phyloP scores from a whole-genome alignment of 2,888 invertebrate genomes.

The Monochamus alternatus region DNA sequence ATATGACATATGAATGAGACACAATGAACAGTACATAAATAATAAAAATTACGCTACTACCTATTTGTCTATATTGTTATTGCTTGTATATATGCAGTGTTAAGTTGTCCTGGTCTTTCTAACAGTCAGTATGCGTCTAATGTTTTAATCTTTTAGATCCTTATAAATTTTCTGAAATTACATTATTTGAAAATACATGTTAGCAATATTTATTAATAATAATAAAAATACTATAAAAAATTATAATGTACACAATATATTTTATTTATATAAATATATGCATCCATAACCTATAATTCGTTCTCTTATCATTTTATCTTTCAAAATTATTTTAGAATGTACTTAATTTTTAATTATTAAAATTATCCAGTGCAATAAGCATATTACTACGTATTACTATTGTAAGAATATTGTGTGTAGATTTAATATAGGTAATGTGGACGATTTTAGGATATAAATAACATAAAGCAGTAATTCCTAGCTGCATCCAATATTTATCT shows the following conservation, averaged over 20 bases:
- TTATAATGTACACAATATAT: constrained; percentile 25
- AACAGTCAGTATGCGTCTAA: constrained; percentile 5
- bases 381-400: constrained; percentile 16
- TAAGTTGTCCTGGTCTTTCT: constrained; percentile 15
- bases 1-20: constrained; percentile 15
- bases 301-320: background rate
- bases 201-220: constrained; percentile 22
- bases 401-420: background rate
- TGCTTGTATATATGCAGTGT: constrained; percentile 39
- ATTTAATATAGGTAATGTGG: constrained; percentile 1
- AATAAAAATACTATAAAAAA: constrained; percentile 27
- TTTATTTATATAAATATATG: constrained; percentile 26
- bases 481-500: constrained; percentile 28
- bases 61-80: constrained; percentile 34
- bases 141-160: constrained; percentile 14
- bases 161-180: constrained; percentile 26
- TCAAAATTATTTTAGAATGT: constrained; percentile 10
- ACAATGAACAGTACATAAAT: constrained; percentile 17
- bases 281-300: constrained; percentile 15
- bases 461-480: constrained; percentile 8
- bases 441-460: constrained; percentile 8
- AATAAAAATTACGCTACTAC: constrained; percentile 32
- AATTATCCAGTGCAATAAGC: constrained; percentile 44
- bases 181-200: constrained; percentile 27
- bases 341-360: constrained; percentile 16